Base-by-base conservation (phyloP, 2,888 invertebrate genomes). In the Acronicta leporina region DNA sequence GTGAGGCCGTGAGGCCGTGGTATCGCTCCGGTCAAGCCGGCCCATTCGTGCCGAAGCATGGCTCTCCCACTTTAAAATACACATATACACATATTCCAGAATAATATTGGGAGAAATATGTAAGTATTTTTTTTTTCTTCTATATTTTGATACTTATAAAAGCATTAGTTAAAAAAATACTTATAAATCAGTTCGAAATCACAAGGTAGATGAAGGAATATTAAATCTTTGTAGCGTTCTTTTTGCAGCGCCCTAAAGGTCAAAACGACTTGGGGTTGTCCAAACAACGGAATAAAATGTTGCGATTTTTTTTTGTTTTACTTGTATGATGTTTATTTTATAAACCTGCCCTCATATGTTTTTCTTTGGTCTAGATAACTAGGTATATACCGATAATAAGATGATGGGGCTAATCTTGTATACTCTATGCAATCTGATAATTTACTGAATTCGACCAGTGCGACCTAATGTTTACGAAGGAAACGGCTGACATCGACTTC, bases 391-490 rank as follows among this genome's bases (percentile, higher is more conserved):
- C 43, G n/a, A n/a, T n/a, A n/a, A n/a, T n/a, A n/a, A n/a, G n/a
- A n/a, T n/a, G n/a, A n/a, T n/a, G n/a, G n/a, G n/a, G n/a, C n/a
- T n/a, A n/a, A n/a, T n/a, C n/a, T n/a, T n/a, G n/a, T n/a, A n/a
- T n/a, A n/a, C n/a, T n/a, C n/a, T n/a, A n/a, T 54, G 68, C 58
- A 62, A 58, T 74, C 67, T 75, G 70, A 66, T 63, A 69, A 68
- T 49, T 61, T 61, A 69, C 69, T 51, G 59, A 73, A 76, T 68
- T 55, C 41, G 40, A 40, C 45, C 45, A 43, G 50, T 61, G 38
- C 30, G 53, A 42, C 68, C 7, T 27, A n/a, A n/a, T n/a, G 27
- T 27, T 20, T 20, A 20, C 20, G 20, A 20, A 20, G n/a, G n/a
- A n/a, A n/a, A n/a, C n/a, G n/a, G n/a, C 4, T 20, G 20, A 20